These are phyloP conservation scores for Schizothorax lantsangensis DNA, from an alignment of 2,797 vertebrate genomes.

Conservation along the genomic window DNA sequence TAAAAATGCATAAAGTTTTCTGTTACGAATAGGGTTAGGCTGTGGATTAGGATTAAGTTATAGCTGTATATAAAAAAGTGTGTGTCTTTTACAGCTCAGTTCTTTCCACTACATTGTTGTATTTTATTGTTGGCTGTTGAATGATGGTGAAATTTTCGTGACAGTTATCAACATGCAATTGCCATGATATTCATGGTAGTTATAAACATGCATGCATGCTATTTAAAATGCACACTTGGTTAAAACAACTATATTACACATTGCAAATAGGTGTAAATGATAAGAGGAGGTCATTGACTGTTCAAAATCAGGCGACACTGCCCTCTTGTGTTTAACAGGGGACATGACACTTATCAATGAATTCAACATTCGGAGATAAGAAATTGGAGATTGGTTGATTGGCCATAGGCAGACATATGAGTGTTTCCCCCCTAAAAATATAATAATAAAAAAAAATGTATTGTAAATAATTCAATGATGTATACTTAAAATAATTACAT, in stretches of 20 bases:
- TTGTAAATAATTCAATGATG: too few species aligned
- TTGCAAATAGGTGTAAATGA: neutral
- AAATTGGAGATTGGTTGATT: neutral
- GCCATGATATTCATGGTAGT: neutral
- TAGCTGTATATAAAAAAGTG: neutral
- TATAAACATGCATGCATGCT: neutral
- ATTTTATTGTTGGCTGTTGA: neutral
- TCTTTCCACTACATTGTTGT: neutral
- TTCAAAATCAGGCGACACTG: neutral
- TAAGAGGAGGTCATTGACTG: neutral
- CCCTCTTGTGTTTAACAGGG: neutral
- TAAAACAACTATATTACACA: neutral
- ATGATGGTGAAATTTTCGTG: neutral
- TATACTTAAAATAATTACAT: too few species aligned
- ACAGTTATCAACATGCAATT: neutral
- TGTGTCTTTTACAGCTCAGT: neutral
- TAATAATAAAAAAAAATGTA: too few species aligned
- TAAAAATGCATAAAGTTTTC: neutral
- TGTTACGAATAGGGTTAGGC: neutral
- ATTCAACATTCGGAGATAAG: neutral
- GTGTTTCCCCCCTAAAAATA: too few species aligned
- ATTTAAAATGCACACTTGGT: neutral
- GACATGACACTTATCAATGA: neutral
- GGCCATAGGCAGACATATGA: too few species aligned
- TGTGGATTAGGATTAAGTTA: neutral